phyloP scores from a whole-genome alignment of 2,888 invertebrate genomes.

The Callyntrura sp. region DNA sequence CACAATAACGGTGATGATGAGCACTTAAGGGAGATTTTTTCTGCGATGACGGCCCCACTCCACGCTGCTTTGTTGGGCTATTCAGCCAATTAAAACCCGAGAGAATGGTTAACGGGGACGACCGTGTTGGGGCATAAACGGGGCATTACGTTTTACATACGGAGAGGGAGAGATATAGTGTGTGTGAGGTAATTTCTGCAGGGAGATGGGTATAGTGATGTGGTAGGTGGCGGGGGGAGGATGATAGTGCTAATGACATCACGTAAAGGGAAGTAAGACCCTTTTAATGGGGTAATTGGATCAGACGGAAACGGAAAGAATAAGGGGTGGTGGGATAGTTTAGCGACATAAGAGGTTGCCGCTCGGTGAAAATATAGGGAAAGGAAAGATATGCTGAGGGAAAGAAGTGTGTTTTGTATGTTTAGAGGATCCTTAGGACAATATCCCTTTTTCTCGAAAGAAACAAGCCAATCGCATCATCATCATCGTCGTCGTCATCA shows the following conservation, averaged over 20 bases:
- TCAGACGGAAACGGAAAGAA: slow-evolving; percentile 1
- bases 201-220: too few relatives aligned
- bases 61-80: neutral
- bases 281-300: slow-evolving; percentile 47
- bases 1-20: slow-evolving; percentile 39
- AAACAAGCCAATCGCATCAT: slow-evolving; percentile 36
- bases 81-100: slow-evolving; percentile 43
- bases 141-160: slow-evolving; percentile 10
- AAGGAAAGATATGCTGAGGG: neutral
- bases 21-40: slow-evolving; percentile 42
- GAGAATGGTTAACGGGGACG: slow-evolving; percentile 1
- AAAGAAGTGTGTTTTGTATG: neutral
- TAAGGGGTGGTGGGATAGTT: neutral
- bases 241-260: slow-evolving; percentile 33
- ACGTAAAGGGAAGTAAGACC: slow-evolving; percentile 48
- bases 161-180: neutral
- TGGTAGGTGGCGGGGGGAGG: neutral
- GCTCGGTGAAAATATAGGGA: neutral
- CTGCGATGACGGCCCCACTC: neutral
- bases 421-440: slow-evolving; percentile 15
- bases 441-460: slow-evolving; percentile 43
- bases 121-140: slow-evolving; percentile 43
- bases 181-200: neutral
- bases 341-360: neutral
- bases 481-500: neutral